These are phyloP conservation scores for Argyrosomus japonicus DNA, from an alignment of 2,113 vertebrate genomes.

Conservation along the genomic window DNA sequence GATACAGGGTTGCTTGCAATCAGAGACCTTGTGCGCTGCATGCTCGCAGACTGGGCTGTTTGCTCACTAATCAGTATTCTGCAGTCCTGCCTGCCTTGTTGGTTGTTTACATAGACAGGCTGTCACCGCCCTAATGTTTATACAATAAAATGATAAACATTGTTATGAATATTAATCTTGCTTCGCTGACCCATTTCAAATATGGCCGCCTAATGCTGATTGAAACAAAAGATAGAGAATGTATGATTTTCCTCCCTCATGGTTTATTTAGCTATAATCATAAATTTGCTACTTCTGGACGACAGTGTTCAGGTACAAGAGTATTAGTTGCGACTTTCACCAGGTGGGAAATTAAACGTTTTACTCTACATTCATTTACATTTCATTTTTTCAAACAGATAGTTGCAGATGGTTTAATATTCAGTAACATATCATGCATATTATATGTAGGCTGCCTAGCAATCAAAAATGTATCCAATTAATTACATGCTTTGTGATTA, in stretches of 20 bases:
- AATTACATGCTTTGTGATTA: too few relatives aligned
- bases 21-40: constrained; percentile 62
- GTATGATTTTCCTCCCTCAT: background rate
- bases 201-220: constrained; percentile 29
- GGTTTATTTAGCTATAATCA: constrained; percentile 5
- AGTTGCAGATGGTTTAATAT: too few relatives aligned
- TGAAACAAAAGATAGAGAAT: constrained; percentile 23
- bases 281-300: background rate
- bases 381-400: too few relatives aligned
- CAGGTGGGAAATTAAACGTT: too few relatives aligned
- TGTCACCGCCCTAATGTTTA: constrained; percentile 67
- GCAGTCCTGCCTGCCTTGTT: constrained; percentile 48
- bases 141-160: constrained; percentile 66
- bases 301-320: too few relatives aligned
- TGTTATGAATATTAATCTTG: constrained; percentile 68
- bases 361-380: too few relatives aligned
- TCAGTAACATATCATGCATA: too few relatives aligned
- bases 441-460: too few relatives aligned
- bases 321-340: too few relatives aligned
- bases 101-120: constrained; percentile 75
- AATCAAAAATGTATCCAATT: too few relatives aligned
- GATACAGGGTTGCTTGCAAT: constrained; percentile 17
- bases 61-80: constrained; percentile 70
- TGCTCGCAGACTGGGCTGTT: constrained; percentile 38
- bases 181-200: constrained; percentile 58